Conservation (phyloP, 2,888 invertebrate genomes). For the Listrodromus nycthemerus region DNA sequence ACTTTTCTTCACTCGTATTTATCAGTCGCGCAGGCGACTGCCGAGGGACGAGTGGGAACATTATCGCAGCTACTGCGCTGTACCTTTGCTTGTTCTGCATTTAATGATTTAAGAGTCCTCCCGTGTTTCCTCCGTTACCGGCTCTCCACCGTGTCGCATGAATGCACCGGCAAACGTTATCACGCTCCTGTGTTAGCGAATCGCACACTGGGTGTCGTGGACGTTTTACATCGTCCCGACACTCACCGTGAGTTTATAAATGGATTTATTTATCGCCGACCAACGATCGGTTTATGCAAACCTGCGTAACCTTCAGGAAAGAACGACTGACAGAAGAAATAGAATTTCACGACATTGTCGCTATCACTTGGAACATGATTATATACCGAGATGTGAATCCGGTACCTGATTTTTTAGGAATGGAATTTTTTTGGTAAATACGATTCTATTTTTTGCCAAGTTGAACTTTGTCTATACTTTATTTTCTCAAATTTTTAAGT, state of each 20-base stretch:
- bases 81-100: constrained; percentile 35
- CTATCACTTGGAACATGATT: too few relatives aligned
- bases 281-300: too few relatives aligned
- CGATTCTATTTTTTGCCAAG: too few relatives aligned
- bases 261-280: not conserved
- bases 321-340: too few relatives aligned
- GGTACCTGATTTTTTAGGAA: too few relatives aligned
- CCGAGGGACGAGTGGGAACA: not conserved
- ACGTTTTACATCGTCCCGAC: constrained; percentile 55
- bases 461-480: too few relatives aligned
- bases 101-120: constrained; percentile 52
- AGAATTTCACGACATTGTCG: too few relatives aligned
- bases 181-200: constrained; percentile 53
- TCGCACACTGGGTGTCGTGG: constrained; percentile 65
- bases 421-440: too few relatives aligned
- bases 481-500: too few relatives aligned
- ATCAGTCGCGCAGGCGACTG: constrained; percentile 24
- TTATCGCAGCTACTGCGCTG: constrained; percentile 24
- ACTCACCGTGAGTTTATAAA: not conserved
- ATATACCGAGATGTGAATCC: too few relatives aligned
- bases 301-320: too few relatives aligned
- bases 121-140: constrained; percentile 59
- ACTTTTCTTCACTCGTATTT: constrained; percentile 37
- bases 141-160: constrained; percentile 65
- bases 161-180: constrained; percentile 67